phyloP scores from a whole-genome alignment of 2,888 invertebrate species.

The Allophyes oxyacanthae region DNA sequence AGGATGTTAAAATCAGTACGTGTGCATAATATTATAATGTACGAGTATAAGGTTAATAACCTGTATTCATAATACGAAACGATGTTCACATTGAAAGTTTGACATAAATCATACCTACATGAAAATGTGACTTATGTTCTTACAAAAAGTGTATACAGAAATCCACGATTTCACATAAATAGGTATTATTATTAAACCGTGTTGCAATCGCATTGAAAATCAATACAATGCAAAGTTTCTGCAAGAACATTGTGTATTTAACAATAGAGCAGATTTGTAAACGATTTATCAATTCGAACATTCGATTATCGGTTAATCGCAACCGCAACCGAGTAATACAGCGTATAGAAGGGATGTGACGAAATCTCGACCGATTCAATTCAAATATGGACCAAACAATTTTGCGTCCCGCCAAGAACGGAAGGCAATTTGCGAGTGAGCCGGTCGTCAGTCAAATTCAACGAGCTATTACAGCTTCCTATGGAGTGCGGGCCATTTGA shows the following conservation, averaged over 20 bases:
- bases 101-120: background rate
- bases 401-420: slow-evolving; percentile 72
- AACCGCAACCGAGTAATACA: slow-evolving; percentile 29
- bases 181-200: slow-evolving; percentile 1
- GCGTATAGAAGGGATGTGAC: slow-evolving; percentile 50
- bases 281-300: slow-evolving; percentile 40
- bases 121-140: background rate
- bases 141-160: no score
- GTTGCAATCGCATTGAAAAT: slow-evolving; percentile 36
- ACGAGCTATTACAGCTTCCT: slow-evolving; percentile 76
- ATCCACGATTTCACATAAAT: no score
- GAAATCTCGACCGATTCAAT: slow-evolving; percentile 58
- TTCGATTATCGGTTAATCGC: slow-evolving; percentile 44
- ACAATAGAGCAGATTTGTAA: slow-evolving; percentile 51
- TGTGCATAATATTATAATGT: background rate
- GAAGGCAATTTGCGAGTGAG: slow-evolving; percentile 75
- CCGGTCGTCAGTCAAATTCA: slow-evolving; percentile 69
- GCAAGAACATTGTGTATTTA: slow-evolving; percentile 37
- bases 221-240: slow-evolving; percentile 28
- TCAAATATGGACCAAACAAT: slow-evolving; percentile 70
- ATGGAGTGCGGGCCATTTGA: slow-evolving; percentile 63
- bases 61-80: background rate
- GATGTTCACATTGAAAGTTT: background rate
- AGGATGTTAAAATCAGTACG: slow-evolving; percentile 8
- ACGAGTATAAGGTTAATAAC: background rate